These are phyloP conservation scores for Dicroscelio sp. DNA, from an alignment of 2,888 invertebrate genomes.

Conservation along the genomic window DNA sequence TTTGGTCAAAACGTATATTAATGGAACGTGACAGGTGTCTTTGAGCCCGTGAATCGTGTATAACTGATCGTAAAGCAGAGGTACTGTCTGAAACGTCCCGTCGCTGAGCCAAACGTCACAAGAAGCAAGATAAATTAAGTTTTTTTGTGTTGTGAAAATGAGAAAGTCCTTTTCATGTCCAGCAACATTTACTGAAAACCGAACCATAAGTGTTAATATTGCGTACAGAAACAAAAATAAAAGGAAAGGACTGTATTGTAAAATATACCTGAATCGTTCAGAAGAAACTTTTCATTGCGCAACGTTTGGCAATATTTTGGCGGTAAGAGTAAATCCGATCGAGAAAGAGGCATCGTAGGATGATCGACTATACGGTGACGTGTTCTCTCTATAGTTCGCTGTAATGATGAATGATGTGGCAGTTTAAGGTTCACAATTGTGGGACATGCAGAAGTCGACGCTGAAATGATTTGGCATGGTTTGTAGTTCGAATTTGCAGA, in stretches of 20 bases:
- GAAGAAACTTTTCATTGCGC: slow-evolving; percentile 2
- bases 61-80: background rate
- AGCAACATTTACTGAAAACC: slow-evolving; percentile 9
- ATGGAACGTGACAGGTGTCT: background rate
- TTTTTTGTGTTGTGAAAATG: background rate
- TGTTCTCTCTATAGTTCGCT: background rate
- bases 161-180: slow-evolving; percentile 1
- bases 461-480: background rate
- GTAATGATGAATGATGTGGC: background rate
- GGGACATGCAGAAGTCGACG: background rate
- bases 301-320: background rate
- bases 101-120: background rate
- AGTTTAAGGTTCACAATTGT: background rate
- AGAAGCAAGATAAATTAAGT: background rate
- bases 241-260: background rate
- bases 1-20: background rate
- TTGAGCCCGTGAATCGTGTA: slow-evolving; percentile 17
- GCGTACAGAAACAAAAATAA: background rate
- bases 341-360: background rate
- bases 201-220: background rate
- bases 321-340: background rate
- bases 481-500: background rate
- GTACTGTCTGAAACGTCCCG: slow-evolving; percentile 3
- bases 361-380: background rate
- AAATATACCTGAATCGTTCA: slow-evolving; percentile 4